Conservation (phyloP, 2,113 vertebrate species). For the Butastur rufipennis region DNA sequence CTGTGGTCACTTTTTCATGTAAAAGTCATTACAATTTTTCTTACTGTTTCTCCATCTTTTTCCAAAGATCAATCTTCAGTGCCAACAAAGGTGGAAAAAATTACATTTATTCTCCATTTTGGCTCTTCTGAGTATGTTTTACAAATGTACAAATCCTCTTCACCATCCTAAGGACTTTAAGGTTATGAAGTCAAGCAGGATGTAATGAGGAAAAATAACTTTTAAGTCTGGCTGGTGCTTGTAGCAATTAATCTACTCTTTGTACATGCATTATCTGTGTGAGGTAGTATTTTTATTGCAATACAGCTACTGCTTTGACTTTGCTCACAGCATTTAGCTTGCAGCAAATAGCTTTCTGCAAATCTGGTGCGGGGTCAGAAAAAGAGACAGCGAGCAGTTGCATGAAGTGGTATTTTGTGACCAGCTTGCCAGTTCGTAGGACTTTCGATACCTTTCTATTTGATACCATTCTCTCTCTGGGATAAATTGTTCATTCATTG, state of each 20-base stretch:
- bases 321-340: background rate
- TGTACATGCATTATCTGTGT: background rate
- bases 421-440: background rate
- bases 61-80: background rate
- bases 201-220: background rate
- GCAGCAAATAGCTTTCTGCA: background rate
- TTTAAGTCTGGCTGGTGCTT: background rate
- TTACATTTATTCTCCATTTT: background rate
- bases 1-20: background rate
- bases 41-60: background rate
- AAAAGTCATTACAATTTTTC: conserved; percentile 4
- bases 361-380: background rate
- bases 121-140: background rate
- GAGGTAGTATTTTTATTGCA: background rate
- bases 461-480: too few species aligned
- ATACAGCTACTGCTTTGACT: background rate
- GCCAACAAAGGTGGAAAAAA: background rate
- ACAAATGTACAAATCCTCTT: background rate
- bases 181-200: background rate
- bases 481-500: background rate
- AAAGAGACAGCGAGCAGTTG: background rate
- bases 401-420: background rate
- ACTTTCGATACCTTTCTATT: background rate
- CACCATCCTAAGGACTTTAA: background rate
- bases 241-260: background rate